These are phyloP conservation scores for Agriopis aurantiaria DNA, from an alignment of 2,888 invertebrate species.

Conservation along the genomic window DNA sequence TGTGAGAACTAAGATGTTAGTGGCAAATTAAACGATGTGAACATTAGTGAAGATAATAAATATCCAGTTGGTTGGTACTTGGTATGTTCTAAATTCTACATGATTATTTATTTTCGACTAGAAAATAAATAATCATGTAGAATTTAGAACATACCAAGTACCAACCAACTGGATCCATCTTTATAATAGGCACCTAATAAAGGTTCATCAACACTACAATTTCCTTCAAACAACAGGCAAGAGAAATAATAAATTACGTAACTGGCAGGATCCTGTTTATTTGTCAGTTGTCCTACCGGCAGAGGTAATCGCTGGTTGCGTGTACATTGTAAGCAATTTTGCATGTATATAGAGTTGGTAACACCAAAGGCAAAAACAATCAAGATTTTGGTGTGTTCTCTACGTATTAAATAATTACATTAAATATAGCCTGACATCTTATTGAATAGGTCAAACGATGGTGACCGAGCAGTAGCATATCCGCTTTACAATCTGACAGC, in stretches of 20 bases:
- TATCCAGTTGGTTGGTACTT: too few species aligned
- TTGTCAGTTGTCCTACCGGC: constrained; percentile 73
- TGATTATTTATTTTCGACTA: too few species aligned
- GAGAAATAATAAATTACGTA: constrained; percentile 72
- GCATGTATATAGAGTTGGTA: constrained; percentile 61
- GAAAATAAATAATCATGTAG: too few species aligned
- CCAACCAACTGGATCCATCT: too few species aligned
- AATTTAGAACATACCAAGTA: too few species aligned
- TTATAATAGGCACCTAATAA: too few species aligned
- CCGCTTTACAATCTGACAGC: too few species aligned
- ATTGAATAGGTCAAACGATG: too few species aligned
- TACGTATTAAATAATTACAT: not conserved
- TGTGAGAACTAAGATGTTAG: constrained; percentile 4
- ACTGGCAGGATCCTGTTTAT: constrained; percentile 78
- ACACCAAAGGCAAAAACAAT: constrained; percentile 20
- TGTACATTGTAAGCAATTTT: constrained; percentile 67
- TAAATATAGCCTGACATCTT: too few species aligned
- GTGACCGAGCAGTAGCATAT: too few species aligned
- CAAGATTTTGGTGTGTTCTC: not conserved
- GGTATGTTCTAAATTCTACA: too few species aligned
- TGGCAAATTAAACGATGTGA: not conserved
- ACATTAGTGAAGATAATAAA: not conserved
- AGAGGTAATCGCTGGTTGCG: constrained; percentile 74
- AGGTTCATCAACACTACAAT: constrained; percentile 46
- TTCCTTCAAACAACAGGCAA: constrained; percentile 52